phyloP scores from a whole-genome alignment of 2,797 vertebrate genomes.

The Protonibea diacanthus region DNA sequence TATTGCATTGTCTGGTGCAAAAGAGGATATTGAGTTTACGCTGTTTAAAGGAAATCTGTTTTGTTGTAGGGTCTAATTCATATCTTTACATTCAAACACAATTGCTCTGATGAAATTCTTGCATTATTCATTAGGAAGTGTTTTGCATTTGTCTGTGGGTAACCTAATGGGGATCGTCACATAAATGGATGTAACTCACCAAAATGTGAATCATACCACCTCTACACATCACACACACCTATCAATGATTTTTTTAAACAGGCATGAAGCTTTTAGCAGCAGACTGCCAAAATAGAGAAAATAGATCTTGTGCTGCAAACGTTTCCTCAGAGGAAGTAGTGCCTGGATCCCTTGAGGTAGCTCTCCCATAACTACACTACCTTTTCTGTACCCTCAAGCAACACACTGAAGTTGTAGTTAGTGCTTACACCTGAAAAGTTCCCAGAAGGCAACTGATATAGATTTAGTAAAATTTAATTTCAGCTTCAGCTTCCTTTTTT shows the following conservation, averaged over 20 bases:
- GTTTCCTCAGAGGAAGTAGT: background rate
- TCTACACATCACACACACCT: constrained; percentile 11
- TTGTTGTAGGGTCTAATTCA: constrained; percentile 13
- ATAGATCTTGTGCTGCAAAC: constrained; percentile 2
- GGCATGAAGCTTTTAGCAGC: background rate
- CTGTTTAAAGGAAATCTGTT: constrained; percentile 8
- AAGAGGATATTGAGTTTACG: constrained; percentile 20
- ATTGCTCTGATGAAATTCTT: constrained; percentile 14
- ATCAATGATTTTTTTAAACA: constrained; percentile 7
- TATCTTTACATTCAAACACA: constrained; percentile 25
- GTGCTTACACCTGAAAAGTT: constrained; percentile 1
- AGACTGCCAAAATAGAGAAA: background rate
- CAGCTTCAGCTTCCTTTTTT: background rate
- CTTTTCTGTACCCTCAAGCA: background rate
- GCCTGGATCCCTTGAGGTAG: background rate
- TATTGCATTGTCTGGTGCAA: constrained; percentile 21
- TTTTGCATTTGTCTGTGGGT: constrained; percentile 13
- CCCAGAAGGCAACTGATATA: background rate
- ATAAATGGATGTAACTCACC: background rate
- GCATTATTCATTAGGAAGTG: constrained; percentile 33
- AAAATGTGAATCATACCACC: constrained; percentile 11
- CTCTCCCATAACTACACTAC: background rate
- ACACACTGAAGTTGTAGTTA: constrained; percentile 2
- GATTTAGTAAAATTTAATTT: background rate
- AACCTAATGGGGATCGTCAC: background rate